Evolutionary conservation across 1,140 invertebrate species (phyloP).

Genomic region (Eurosta solidaginis): DNA sequence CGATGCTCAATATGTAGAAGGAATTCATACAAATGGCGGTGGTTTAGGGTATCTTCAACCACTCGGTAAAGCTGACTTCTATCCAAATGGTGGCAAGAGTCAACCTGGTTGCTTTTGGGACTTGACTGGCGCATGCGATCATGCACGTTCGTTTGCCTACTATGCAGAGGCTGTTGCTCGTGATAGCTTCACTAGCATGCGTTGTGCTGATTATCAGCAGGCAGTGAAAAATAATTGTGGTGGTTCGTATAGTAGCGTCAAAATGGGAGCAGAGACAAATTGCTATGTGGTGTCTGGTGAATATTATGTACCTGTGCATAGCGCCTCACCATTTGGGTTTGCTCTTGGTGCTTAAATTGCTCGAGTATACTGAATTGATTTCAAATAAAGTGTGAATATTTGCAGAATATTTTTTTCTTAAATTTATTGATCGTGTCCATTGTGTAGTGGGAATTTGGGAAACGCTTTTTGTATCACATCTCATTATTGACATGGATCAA

Average conservation of each 20-base stretch:
- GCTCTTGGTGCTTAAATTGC: too few relatives aligned
- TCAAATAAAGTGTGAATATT: too few relatives aligned
- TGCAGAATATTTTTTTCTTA: too few relatives aligned
- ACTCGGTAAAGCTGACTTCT: slow-evolving; percentile 63
- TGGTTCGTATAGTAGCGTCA: slow-evolving; percentile 43
- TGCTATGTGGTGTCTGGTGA: slow-evolving; percentile 54
- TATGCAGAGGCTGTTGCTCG: slow-evolving; percentile 61
- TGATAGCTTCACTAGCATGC: slow-evolving; percentile 44
- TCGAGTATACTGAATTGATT: too few relatives aligned
- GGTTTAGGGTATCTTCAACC: slow-evolving; percentile 62
- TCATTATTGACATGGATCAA: too few relatives aligned
- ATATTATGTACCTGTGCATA: slow-evolving; percentile 48
- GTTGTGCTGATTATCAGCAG: slow-evolving; percentile 42
- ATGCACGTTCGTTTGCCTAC: slow-evolving; percentile 63
- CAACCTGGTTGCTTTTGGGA: slow-evolving; percentile 65
- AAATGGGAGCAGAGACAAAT: slow-evolving; percentile 57
- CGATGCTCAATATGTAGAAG: slow-evolving; percentile 71
- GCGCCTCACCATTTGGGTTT: slow-evolving; percentile 49
- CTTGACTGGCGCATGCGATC: slow-evolving; percentile 57
- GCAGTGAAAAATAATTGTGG: slow-evolving; percentile 45
- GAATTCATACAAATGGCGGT: slow-evolving; percentile 73
- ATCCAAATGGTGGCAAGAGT: too few relatives aligned
- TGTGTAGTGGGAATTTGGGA: too few relatives aligned
- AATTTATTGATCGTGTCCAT: too few relatives aligned
- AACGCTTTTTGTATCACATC: too few relatives aligned